Evolutionary conservation across 2,797 vertebrate genomes (phyloP).

Genomic region (Alfaro cultratus): DNA sequence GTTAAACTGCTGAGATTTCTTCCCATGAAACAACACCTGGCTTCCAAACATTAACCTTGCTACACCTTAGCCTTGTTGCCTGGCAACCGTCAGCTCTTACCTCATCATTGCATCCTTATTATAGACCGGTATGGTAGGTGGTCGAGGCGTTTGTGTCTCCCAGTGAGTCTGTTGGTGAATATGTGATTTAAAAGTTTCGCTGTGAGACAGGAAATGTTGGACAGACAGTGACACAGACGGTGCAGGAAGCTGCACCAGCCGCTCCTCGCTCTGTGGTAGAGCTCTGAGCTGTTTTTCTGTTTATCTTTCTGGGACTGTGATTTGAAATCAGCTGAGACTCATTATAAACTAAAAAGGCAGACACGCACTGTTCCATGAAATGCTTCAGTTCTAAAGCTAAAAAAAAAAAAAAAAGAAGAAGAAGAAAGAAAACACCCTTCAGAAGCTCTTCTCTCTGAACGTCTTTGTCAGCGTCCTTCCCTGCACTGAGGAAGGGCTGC

Average conservation of each 20-base stretch:
- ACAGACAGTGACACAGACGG: conserved; percentile 30
- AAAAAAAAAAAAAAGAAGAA: background rate
- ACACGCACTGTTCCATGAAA: conserved; percentile 45
- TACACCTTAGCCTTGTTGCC: conserved; percentile 82
- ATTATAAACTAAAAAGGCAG: conserved; percentile 65
- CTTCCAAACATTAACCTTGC: conserved; percentile 80
- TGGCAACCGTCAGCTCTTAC: conserved; percentile 75
- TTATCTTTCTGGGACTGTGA: conserved; percentile 58
- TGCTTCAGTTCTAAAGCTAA: conserved; percentile 37
- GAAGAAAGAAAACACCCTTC: conserved; percentile 4
- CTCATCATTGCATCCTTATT: conserved; percentile 67
- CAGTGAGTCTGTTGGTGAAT: conserved; percentile 8
- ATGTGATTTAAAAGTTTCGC: conserved; percentile 24
- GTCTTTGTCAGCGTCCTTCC: conserved; percentile 45
- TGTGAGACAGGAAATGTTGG: conserved; percentile 19
- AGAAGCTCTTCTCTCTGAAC: conserved; percentile 6
- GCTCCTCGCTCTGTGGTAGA: conserved; percentile 29
- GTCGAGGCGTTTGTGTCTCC: conserved; percentile 49
- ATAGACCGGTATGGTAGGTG: conserved; percentile 63
- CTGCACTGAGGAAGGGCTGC: conserved; percentile 34
- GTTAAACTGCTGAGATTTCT: conserved; percentile 54
- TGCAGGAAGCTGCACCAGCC: conserved; percentile 38
- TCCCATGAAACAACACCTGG: conserved; percentile 74
- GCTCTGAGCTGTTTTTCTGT: conserved; percentile 37
- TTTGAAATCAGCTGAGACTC: conserved; percentile 69